A percentile compares a stretch with the other conserved stretches of the same genome.
Evolutionary conservation across 2,888 invertebrate genomes (phyloP).

Genomic region (Melinaea menophilus): DNA sequence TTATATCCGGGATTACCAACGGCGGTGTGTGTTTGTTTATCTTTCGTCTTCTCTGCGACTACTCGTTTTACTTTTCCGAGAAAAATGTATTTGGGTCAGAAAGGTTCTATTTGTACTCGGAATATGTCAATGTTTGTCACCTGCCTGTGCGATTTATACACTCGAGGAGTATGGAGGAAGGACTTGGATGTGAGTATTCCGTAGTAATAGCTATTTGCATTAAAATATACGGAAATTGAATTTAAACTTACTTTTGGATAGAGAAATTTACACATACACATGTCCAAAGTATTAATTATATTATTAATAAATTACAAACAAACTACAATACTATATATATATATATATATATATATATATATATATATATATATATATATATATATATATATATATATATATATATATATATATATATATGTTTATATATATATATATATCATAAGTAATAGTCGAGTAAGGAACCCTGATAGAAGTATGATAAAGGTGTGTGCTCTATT

Average conservation of each 20-base stretch:
- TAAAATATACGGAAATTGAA: too few species aligned
- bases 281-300: too few species aligned
- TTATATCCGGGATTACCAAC: slow-evolving; percentile 39
- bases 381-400: not conserved
- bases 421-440: too few species aligned
- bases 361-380: not conserved
- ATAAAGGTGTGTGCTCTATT: slow-evolving; percentile 24
- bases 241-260: too few species aligned
- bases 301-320: not conserved
- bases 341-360: not conserved
- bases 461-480: slow-evolving; percentile 25
- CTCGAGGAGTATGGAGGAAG: slow-evolving; percentile 11
- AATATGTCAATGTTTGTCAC: slow-evolving; percentile 59
- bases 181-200: not conserved
- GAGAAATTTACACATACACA: too few species aligned
- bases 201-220: too few species aligned
- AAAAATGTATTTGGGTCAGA: slow-evolving; percentile 58
- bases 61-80: slow-evolving; percentile 42
- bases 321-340: not conserved
- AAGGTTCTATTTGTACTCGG: slow-evolving; percentile 43
- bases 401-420: not conserved
- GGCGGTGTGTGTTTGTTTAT: slow-evolving; percentile 10
- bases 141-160: slow-evolving; percentile 31
- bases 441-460: not conserved
- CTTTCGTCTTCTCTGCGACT: slow-evolving; percentile 20